A percentile compares a stretch with the other conserved stretches of the same genome.
Conservation (phyloP, 2,113 vertebrate species). For the Collichthys lucidus region DNA sequence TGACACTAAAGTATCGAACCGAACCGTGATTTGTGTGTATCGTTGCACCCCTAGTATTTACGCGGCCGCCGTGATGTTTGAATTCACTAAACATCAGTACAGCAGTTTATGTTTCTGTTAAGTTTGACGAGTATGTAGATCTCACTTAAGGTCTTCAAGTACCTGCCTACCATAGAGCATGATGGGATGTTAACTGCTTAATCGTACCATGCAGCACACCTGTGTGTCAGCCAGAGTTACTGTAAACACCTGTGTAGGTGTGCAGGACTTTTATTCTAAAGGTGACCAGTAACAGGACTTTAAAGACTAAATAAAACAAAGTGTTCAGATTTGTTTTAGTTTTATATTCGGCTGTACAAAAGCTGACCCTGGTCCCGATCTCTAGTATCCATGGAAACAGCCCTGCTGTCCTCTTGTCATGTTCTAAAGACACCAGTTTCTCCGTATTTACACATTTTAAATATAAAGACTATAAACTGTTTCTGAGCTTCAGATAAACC, state of each 20-base stretch:
- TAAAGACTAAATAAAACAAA: background rate
- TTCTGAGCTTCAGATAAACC: background rate
- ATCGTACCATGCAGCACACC: too few relatives aligned
- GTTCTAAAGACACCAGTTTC: background rate
- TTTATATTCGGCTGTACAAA: background rate
- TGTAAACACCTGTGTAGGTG: background rate
- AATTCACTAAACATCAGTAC: too few relatives aligned
- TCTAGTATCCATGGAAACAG: background rate
- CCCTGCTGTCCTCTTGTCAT: too few relatives aligned
- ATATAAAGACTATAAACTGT: background rate
- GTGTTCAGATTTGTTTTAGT: background rate
- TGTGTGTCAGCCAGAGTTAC: background rate
- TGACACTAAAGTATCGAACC: too few relatives aligned
- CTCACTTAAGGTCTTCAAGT: too few relatives aligned
- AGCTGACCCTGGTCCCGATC: background rate
- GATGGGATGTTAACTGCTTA: too few relatives aligned
- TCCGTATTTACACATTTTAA: background rate
- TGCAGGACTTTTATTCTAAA: background rate
- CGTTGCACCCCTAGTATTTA: too few relatives aligned
- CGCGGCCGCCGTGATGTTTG: too few relatives aligned
- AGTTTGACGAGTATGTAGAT: too few relatives aligned
- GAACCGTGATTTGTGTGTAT: too few relatives aligned
- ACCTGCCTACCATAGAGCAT: too few relatives aligned
- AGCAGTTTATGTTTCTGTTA: too few relatives aligned
- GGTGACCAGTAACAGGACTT: background rate